A percentile compares a stretch with the other conserved stretches of the same genome.
phyloP scores from a whole-genome alignment of 2,113 vertebrate species.

The Rostratula benghalensis region DNA sequence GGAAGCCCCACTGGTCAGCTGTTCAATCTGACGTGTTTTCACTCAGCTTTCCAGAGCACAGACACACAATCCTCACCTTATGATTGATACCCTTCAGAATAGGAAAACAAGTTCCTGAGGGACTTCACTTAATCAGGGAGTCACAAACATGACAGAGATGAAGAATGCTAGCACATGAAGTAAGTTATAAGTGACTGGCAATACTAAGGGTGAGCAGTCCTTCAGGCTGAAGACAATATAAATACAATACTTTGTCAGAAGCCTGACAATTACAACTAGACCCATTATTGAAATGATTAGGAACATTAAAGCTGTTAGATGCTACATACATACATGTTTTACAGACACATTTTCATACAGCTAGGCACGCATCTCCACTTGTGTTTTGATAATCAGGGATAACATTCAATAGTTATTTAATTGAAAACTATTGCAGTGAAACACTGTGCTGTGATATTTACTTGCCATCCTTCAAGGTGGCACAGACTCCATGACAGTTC shows the following conservation, averaged over 20 bases:
- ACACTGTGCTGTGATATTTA: neutral
- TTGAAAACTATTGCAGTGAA: neutral
- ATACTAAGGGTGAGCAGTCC: neutral
- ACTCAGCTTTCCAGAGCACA: neutral
- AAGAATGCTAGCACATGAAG: neutral
- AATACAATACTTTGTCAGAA: neutral
- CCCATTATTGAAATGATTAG: neutral
- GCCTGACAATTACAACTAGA: neutral
- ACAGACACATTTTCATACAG: neutral
- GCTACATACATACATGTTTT: accelerated
- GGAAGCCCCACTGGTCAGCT: neutral
- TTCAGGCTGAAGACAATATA: neutral
- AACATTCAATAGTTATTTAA: neutral
- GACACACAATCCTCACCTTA: accelerated
- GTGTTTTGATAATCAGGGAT: neutral
- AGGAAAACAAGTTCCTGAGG: neutral
- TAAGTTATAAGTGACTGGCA: neutral
- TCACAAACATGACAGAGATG: neutral
- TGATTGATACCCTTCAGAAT: neutral
- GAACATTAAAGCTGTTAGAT: neutral
- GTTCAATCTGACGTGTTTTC: neutral
- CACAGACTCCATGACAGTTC: neutral
- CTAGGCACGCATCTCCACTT: neutral
- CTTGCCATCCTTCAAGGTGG: neutral
- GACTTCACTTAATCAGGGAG: neutral